Conservation (phyloP, 2,113 vertebrate species). For the Pontoporia blainvillei region DNA sequence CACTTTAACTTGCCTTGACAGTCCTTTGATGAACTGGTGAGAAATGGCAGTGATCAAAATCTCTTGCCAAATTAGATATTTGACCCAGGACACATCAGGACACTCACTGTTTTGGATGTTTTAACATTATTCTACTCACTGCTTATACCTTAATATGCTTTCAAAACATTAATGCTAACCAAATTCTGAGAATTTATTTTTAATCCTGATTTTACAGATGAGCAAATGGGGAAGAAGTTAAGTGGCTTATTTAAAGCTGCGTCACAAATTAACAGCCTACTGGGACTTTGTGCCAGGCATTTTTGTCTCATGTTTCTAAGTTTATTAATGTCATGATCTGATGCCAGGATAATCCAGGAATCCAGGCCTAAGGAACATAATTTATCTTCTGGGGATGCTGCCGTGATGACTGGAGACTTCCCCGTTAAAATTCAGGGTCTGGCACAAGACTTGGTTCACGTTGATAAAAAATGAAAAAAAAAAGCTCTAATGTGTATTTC, state of each 20-base stretch:
- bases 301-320: neutral
- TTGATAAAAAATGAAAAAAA: neutral
- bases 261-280: constrained; percentile 7
- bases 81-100: constrained; percentile 20
- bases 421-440: neutral
- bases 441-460: neutral
- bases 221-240: constrained; percentile 45
- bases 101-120: neutral
- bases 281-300: neutral
- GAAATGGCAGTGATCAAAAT: constrained; percentile 32
- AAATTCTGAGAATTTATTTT: constrained; percentile 52
- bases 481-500: neutral
- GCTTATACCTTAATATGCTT: neutral
- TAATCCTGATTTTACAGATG: constrained; percentile 62
- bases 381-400: neutral
- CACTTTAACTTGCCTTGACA: neutral
- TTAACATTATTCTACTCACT: constrained; percentile 14
- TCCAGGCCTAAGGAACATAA: neutral
- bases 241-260: constrained; percentile 49
- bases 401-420: neutral
- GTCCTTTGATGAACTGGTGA: constrained; percentile 12
- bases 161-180: constrained; percentile 46
- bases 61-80: constrained; percentile 34
- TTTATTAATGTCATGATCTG: constrained; percentile 13
- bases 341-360: neutral